Percentiles rank a stretch among this genome's conserved stretches.
Evolutionary conservation across 2,888 invertebrate species (phyloP).

Genomic region (Trissolcus japonicus): DNA sequence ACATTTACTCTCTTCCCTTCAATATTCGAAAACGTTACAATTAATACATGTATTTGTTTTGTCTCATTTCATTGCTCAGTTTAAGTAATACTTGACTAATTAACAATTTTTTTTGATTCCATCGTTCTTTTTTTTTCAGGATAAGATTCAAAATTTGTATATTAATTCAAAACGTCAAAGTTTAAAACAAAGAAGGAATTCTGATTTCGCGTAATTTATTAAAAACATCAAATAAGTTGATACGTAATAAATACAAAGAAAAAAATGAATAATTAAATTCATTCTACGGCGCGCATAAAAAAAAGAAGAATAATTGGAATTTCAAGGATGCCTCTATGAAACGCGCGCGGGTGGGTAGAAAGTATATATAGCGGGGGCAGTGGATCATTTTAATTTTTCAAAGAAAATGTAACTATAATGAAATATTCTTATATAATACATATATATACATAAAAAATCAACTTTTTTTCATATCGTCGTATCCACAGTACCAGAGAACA

Average conservation of each 20-base stretch:
- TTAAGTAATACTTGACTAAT: background rate
- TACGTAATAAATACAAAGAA: constrained; percentile 55
- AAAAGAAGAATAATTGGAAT: constrained; percentile 15
- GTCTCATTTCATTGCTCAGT: constrained; percentile 20
- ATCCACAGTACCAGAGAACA: background rate
- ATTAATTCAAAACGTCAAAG: no score
- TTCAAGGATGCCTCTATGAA: constrained; percentile 52
- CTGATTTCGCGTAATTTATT: constrained; percentile 52
- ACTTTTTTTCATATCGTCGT: constrained; percentile 55
- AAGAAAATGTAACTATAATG: constrained; percentile 55
- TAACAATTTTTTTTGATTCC: constrained; percentile 13
- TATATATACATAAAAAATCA: constrained; percentile 29
- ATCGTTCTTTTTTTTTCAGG: background rate
- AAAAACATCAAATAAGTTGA: constrained; percentile 54
- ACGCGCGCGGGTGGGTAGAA: constrained; percentile 21
- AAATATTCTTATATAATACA: constrained; percentile 48
- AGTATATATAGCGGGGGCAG: no score
- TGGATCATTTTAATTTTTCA: constrained; percentile 48
- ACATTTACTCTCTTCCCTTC: constrained; percentile 60
- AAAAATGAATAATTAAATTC: constrained; percentile 57
- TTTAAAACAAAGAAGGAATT: constrained; percentile 34
- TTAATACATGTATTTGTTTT: constrained; percentile 63
- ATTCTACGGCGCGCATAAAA: constrained; percentile 45
- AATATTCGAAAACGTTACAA: constrained; percentile 57
- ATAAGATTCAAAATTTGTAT: no score